Conservation (phyloP, 2,888 invertebrate species). For the Zhengitettix transpicula region DNA sequence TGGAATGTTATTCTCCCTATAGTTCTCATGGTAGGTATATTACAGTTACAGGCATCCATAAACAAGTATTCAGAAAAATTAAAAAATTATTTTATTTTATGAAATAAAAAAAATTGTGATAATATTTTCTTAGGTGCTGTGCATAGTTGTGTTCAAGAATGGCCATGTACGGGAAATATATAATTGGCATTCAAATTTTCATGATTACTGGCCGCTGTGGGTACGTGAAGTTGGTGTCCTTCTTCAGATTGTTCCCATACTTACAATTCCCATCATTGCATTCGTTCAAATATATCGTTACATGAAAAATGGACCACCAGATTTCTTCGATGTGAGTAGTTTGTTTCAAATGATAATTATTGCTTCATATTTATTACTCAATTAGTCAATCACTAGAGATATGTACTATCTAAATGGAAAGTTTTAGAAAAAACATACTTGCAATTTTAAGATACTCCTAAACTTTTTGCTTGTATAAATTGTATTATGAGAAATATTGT, state of each 20-base stretch:
- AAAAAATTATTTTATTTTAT: background rate
- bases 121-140: conserved; percentile 31
- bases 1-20: conserved; percentile 82
- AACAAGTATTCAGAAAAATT: background rate
- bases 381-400: too few species aligned
- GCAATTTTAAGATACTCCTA: too few species aligned
- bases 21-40: conserved; percentile 48
- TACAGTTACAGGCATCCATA: background rate
- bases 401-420: too few species aligned
- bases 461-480: too few species aligned
- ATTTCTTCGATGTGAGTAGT: conserved; percentile 64
- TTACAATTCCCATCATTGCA: conserved; percentile 55
- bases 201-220: conserved; percentile 69
- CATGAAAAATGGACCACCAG: conserved; percentile 60
- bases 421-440: too few species aligned
- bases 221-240: conserved; percentile 58
- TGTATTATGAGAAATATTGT: too few species aligned
- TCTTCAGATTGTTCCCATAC: conserved; percentile 57
- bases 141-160: conserved; percentile 53
- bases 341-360: background rate
- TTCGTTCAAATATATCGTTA: conserved; percentile 60
- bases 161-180: conserved; percentile 51
- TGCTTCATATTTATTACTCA: too few species aligned
- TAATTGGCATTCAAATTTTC: conserved; percentile 40
- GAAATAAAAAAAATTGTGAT: background rate